Conservation (phyloP, 1,140 invertebrate species). For the Scaptomyza pallida region DNA sequence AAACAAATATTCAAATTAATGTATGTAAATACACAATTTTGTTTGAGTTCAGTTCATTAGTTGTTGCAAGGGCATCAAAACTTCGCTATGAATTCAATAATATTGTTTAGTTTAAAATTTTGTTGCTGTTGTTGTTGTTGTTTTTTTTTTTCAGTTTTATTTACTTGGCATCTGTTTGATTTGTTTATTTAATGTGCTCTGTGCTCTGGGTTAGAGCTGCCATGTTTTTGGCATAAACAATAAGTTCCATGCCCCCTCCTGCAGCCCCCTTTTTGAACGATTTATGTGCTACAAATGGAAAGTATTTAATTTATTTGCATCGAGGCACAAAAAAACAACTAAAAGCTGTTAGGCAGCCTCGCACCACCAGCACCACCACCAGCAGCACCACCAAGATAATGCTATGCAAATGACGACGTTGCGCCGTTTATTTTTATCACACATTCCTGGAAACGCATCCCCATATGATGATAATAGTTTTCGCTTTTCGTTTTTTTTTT, state of each 20-base stretch:
- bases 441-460: conserved; percentile 12
- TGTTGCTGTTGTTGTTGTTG: too few species aligned
- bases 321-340: not conserved
- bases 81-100: conserved; percentile 22
- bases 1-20: conserved; percentile 1
- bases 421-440: conserved; percentile 14
- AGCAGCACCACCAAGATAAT: conserved; percentile 11
- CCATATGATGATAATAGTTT: conserved; percentile 9
- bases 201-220: conserved; percentile 34
- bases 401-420: not conserved
- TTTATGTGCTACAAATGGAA: conserved; percentile 60
- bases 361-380: too few species aligned
- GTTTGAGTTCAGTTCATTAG: not conserved
- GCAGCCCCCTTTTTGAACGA: conserved; percentile 2
- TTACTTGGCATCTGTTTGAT: conserved; percentile 71
- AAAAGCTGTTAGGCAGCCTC: not conserved
- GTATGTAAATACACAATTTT: not conserved
- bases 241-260: not conserved
- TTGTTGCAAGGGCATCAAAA: conserved; percentile 26
- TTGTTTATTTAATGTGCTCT: conserved; percentile 73
- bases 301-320: conserved; percentile 17
- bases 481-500: too few species aligned
- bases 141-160: conserved; percentile 39
- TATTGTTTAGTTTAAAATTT: conserved; percentile 12
- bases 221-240: conserved; percentile 69